A percentile compares a stretch with the other conserved stretches of the same genome.
phyloP scores from a whole-genome alignment of 2,113 vertebrate species.

The Chlorodrepanis virens region DNA sequence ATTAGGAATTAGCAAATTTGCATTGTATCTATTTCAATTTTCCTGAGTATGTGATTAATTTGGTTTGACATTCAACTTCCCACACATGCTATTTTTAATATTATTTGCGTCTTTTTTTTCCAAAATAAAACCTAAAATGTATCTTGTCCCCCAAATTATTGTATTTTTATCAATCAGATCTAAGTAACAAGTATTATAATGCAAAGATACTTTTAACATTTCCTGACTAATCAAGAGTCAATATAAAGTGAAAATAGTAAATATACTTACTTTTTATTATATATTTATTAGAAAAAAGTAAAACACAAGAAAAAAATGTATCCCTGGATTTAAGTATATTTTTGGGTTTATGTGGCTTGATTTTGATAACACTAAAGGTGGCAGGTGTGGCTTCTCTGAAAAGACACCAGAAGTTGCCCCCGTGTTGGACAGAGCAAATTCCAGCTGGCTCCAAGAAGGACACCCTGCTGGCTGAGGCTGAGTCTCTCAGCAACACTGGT shows the following conservation, averaged over 20 bases:
- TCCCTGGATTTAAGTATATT: neutral
- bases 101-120: neutral
- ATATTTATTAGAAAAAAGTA: neutral
- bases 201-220: neutral
- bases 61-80: neutral
- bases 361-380: neutral
- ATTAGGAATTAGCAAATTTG: neutral
- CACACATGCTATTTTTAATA: neutral
- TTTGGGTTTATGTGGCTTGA: neutral
- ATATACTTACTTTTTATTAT: neutral
- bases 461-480: fast-evolving
- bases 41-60: neutral
- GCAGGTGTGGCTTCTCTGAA: neutral
- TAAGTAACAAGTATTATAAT: neutral
- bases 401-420: neutral
- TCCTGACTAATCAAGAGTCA: neutral
- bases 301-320: neutral
- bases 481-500: neutral
- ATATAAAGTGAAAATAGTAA: neutral
- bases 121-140: neutral
- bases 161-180: neutral
- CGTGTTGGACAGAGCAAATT: neutral
- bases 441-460: neutral
- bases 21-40: neutral
- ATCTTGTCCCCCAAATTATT: neutral